Evolutionary conservation across 2,113 vertebrate species (phyloP).

Genomic region (Notarius quadriscutis): DNA sequence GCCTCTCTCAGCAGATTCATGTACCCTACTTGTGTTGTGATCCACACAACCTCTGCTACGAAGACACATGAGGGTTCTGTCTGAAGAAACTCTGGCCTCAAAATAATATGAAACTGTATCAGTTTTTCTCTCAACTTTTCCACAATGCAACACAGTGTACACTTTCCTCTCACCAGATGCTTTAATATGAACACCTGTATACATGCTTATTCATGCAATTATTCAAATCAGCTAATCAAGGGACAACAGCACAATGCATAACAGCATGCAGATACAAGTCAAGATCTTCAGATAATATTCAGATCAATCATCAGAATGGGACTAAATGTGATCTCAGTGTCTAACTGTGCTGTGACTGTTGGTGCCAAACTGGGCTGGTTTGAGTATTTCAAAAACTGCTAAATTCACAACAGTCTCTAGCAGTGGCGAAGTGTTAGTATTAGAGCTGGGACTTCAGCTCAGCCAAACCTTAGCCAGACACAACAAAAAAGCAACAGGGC

Average conservation of each 20-base stretch:
- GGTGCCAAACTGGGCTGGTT: neutral
- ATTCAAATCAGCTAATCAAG: neutral
- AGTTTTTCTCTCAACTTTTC: neutral
- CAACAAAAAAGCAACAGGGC: too few species aligned
- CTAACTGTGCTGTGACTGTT: too few species aligned
- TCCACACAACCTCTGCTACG: neutral
- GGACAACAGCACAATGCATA: too few species aligned
- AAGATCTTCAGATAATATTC: neutral
- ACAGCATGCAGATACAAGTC: too few species aligned
- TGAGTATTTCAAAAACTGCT: too few species aligned
- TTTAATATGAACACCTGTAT: neutral
- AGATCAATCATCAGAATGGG: neutral
- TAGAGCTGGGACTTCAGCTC: too few species aligned
- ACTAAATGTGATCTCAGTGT: neutral
- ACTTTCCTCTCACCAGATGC: neutral
- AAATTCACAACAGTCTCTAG: too few species aligned
- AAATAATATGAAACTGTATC: neutral
- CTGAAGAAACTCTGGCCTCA: neutral
- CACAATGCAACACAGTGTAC: neutral
- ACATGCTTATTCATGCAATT: neutral
- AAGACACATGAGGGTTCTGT: neutral
- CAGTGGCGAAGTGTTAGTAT: too few species aligned
- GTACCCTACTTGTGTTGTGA: conserved; percentile 19
- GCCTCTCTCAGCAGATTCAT: conserved; percentile 14
- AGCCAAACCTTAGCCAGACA: too few species aligned